Base-by-base conservation (phyloP, 53 echinoderm and acorn worm genomes). In the Echinometra lucunter region DNA sequence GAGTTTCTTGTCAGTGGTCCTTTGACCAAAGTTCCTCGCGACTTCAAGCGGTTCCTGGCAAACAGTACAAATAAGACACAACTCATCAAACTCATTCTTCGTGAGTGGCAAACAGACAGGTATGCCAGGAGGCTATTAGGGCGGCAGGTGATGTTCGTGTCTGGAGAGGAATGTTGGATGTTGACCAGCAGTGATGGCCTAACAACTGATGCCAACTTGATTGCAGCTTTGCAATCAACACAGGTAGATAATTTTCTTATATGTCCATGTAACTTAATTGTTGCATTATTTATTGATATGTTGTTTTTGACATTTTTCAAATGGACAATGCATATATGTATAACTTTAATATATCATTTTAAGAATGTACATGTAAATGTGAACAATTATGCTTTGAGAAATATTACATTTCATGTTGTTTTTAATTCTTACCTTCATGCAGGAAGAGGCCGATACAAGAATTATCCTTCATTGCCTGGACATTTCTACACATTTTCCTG, bases 81-180 rank as follows among this genome's bases (percentile, higher is more conserved):
- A 25, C 72, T 95, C 25, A 89, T 88, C 63, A 37, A 74, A n/a
- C 70, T 95, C 40, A 83, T 95, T 53, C 80, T 94, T 53, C 45
- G n/a, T 37, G 94, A 95, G 89, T 95, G 96, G 96, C 87, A 89
- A 74, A 87, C 95, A 55, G 89, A 94, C 90, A 94, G 94, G 91
- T 95, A 95, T 95, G 95, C 95, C 38, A 69, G 45, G 44, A 95
- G 49, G 42, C 45, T 95, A 80, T 25, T n/a, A 57, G 91, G 91
- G 88, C 37, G 94, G 75, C 94, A 94, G 66, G 88, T 94, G 85
- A 94, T 94, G 94, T 94, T 88, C 37, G 88, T 94, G 38, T 94
- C 28, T 88, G 88, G 94, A 94, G 94, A 94, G 66, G 44, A 57
- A 23, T 94, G 94, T 40, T 94, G 94, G 94, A 87, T 16, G 27